Conservation (phyloP, 2,113 vertebrate genomes). For the Sisor rabdophorus region DNA sequence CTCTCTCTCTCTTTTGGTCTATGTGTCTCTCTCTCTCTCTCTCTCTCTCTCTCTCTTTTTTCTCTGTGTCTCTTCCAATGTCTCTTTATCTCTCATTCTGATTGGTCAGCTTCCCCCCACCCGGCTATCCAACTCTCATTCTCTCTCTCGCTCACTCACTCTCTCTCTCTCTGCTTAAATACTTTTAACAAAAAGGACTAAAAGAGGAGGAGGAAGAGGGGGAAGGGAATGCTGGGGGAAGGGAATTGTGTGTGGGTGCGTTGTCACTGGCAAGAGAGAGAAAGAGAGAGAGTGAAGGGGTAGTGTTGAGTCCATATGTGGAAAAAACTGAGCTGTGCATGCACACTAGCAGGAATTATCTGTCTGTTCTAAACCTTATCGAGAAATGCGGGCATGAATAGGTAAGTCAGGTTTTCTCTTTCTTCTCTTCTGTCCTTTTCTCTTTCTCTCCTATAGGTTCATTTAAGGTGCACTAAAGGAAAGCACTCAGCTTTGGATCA, state of each 20-base stretch:
- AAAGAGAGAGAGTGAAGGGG: conserved; percentile 47
- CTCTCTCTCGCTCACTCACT: conserved; percentile 52
- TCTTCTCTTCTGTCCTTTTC: conserved; percentile 43
- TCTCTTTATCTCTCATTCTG: conserved; percentile 2
- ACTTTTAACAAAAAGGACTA: conserved; percentile 71
- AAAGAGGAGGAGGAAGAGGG: conserved; percentile 61
- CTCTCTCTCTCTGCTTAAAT: conserved; percentile 65
- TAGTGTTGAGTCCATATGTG: conserved; percentile 65
- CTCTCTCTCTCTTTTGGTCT: background rate
- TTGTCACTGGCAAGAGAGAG: conserved; percentile 66
- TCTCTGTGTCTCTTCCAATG: no score
- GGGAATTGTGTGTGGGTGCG: conserved; percentile 62
- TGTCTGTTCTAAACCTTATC: conserved; percentile 50
- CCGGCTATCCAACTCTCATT: conserved; percentile 53
- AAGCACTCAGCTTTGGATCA: conserved; percentile 22
- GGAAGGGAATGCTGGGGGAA: conserved; percentile 61
- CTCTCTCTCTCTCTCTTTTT: no score
- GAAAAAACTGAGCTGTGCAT: conserved; percentile 60
- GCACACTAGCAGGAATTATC: conserved; percentile 65
- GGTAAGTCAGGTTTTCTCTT: conserved; percentile 55
- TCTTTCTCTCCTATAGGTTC: background rate
- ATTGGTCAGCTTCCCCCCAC: conserved; percentile 63
- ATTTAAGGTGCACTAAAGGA: conserved; percentile 15
- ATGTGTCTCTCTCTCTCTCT: no score
- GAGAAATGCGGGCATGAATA: conserved; percentile 52